A percentile compares a stretch with the other conserved stretches of the same genome.
phyloP scores from a whole-genome alignment of 2,888 invertebrate genomes.

The Lymantria monacha region DNA sequence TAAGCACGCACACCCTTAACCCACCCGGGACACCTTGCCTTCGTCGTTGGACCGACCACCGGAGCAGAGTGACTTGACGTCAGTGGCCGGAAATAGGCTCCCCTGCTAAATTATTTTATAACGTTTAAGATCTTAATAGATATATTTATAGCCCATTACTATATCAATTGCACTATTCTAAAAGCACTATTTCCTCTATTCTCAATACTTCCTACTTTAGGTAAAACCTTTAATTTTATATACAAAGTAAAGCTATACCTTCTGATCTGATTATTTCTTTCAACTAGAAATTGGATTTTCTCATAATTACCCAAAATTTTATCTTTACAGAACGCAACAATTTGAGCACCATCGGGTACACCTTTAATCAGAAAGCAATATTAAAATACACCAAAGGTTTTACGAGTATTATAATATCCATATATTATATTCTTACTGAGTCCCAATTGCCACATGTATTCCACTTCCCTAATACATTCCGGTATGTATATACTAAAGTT shows the following conservation, averaged over 20 bases:
- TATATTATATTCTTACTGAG: slow-evolving; percentile 72
- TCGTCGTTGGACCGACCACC: too few species aligned
- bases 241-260: slow-evolving; percentile 35
- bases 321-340: slow-evolving; percentile 87
- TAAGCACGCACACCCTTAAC: too few species aligned
- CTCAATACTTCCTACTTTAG: too few species aligned
- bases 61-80: too few species aligned
- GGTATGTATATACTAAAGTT: slow-evolving; percentile 88
- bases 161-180: too few species aligned
- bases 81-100: too few species aligned
- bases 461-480: slow-evolving; percentile 90
- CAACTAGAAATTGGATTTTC: slow-evolving; percentile 83
- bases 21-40: too few species aligned
- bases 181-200: too few species aligned
- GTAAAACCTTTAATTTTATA: too few species aligned
- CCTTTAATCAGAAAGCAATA: slow-evolving; percentile 48
- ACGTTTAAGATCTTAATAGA: too few species aligned
- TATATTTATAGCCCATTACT: too few species aligned
- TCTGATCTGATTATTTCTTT: slow-evolving; percentile 83
- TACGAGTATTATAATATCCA: not conserved
- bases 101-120: too few species aligned
- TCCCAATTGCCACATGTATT: slow-evolving; percentile 90
- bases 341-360: slow-evolving; percentile 89
- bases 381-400: not conserved
- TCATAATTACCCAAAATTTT: slow-evolving; percentile 85